A percentile compares a stretch with the other conserved stretches of the same genome.
Evolutionary conservation across 2,113 vertebrate genomes (phyloP).

Genomic region (Irena cyanogastra): DNA sequence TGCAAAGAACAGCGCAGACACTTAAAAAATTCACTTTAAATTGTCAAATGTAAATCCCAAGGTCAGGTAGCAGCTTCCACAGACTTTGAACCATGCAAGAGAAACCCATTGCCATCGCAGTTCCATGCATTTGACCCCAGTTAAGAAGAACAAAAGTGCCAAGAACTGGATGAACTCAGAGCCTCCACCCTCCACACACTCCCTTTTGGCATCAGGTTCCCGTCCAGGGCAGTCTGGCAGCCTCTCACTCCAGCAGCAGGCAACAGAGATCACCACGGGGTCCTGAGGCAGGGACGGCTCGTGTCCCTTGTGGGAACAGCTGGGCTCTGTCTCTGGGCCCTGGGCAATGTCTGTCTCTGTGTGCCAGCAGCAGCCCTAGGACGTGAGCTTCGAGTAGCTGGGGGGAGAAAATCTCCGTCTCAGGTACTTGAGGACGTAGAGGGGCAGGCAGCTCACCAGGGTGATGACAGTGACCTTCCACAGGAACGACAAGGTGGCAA

Average conservation of each 20-base stretch:
- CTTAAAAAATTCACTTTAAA: neutral
- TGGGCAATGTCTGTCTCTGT: neutral
- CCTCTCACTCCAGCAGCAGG: neutral
- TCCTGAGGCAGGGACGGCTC: neutral
- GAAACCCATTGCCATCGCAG: neutral
- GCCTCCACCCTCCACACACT: neutral
- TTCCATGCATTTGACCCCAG: neutral
- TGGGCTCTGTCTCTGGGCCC: neutral
- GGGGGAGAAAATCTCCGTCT: conserved; percentile 93
- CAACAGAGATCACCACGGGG: neutral
- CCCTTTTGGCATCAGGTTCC: neutral
- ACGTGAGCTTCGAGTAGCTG: conserved; percentile 94
- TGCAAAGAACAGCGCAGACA: neutral
- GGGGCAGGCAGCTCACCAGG: conserved; percentile 94
- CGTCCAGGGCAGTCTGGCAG: neutral
- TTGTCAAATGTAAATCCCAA: conserved; percentile 37
- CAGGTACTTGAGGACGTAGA: conserved; percentile 97
- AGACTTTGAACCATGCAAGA: neutral
- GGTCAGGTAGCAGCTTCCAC: conserved; percentile 56
- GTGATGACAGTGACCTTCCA: conserved; percentile 98
- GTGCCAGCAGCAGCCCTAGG: conserved; percentile 68
- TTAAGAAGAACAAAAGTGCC: neutral
- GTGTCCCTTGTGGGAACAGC: neutral
- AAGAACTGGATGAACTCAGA: neutral
- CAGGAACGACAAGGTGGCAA: conserved; percentile 89